Percentiles rank a stretch among this genome's conserved stretches.
These are phyloP conservation scores for Sinohyriopsis cumingii DNA, from an alignment of 2,888 invertebrate genomes.

Conservation along the genomic window DNA sequence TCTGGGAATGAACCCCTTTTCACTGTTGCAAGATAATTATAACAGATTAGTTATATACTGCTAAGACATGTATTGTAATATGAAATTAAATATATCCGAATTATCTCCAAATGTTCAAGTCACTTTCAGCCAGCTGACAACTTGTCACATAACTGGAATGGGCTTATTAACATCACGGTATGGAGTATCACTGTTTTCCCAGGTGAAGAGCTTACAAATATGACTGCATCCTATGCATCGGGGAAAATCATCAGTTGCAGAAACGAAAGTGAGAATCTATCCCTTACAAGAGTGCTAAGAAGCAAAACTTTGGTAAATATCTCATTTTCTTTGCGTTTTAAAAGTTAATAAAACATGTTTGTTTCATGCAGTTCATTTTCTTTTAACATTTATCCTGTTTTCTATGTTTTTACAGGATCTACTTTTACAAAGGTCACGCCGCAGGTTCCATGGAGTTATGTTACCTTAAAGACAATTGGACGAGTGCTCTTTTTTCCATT, in stretches of 20 bases:
- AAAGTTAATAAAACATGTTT: no score
- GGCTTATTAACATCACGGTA: not conserved
- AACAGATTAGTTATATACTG: no score
- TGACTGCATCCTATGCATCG: no score
- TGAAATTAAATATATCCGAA: not conserved
- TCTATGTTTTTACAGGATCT: conserved; percentile 79
- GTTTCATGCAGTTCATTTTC: no score
- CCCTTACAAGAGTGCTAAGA: no score
- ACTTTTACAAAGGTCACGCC: conserved; percentile 97
- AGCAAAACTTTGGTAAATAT: no score
- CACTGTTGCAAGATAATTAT: no score
- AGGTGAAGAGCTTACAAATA: no score
- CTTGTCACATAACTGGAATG: not conserved
- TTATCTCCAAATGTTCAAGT: not conserved
- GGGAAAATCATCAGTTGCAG: no score
- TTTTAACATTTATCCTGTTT: not conserved
- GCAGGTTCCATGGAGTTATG: conserved; percentile 89
- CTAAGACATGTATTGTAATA: no score
- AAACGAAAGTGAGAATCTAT: no score
- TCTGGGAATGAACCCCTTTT: no score
- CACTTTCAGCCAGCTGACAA: not conserved
- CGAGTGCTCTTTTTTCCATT: conserved; percentile 88
- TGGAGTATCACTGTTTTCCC: not conserved
- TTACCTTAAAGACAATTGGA: conserved; percentile 86
- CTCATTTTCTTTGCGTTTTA: not conserved